These are phyloP conservation scores for Aphelocoma californica DNA, from an alignment of 2,797 vertebrate genomes.

Conservation along the genomic window DNA sequence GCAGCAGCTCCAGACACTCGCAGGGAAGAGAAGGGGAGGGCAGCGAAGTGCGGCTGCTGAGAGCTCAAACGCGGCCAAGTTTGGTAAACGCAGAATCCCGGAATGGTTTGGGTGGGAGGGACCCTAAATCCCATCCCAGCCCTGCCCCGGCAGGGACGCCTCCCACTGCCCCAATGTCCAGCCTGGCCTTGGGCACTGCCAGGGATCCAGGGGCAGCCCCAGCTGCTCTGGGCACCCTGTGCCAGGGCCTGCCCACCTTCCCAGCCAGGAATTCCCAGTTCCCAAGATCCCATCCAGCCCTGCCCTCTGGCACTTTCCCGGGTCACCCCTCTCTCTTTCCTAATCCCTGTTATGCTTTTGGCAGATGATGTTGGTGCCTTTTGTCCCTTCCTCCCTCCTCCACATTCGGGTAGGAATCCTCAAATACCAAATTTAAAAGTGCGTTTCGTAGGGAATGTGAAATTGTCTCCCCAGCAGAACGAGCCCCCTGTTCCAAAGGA, in stretches of 20 bases:
- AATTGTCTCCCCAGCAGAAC: background rate
- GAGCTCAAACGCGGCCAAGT: background rate
- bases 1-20: accelerated
- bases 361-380: background rate
- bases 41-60: background rate
- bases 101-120: background rate
- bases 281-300: background rate
- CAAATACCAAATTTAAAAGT: background rate
- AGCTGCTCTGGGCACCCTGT: background rate
- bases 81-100: background rate
- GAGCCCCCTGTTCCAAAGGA: background rate
- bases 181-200: background rate
- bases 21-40: background rate
- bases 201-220: background rate
- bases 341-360: background rate
- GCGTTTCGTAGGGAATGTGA: background rate
- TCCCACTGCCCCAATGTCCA: background rate
- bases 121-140: background rate
- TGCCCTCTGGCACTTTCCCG: background rate
- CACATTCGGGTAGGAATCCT: background rate
- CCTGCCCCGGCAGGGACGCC: background rate
- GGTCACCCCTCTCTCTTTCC: background rate
- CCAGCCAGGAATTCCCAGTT: background rate
- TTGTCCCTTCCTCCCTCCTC: background rate
- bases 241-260: background rate